Evolutionary conservation across 2,113 vertebrate species (phyloP), one percentile per base, ranked within the genome.

Genomic region (Trematocara marginatum): DNA sequence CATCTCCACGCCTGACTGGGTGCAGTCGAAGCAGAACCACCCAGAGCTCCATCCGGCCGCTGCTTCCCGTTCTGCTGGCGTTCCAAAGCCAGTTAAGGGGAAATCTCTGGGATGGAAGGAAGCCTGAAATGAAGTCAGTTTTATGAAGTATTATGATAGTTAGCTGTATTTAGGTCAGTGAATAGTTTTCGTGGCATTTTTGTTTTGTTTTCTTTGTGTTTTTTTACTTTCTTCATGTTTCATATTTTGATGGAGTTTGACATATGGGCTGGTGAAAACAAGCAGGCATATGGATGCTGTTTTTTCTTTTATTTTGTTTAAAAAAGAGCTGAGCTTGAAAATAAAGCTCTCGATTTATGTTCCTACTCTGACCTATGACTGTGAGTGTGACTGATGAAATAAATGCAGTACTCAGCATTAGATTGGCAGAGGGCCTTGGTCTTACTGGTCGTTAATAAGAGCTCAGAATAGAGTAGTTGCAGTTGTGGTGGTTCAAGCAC

Each of bases 121-220:
- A 29, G 66, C 9, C 40, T 71, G 13, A 15, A 26, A 69, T 4
- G n/a, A 69, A 5, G 23, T 69, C 4, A 42, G n/a, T 40, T 23
- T 40, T 66, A 13, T 61, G 57, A 34, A 42, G n/a, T 40, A 40
- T 40, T 66, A 13, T 61, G 57, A 34, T 13, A 38, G 59, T 64
- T 3, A 16, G 38, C 20, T 0, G 40, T 71, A 42, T 26, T 69
- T 69, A 45, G n/a, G 12, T 45, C 38, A 45, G n/a, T 15, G 18
- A 42, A 45, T 34, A 0, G 8, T 34, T 61, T 61, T 61, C 0
- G 8, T 61, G 57, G 57, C 2, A 8, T 10, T 1, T 20, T 40
- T 66, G 16, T 38, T 35, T 61, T 31, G 0, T 59, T 59, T 59
- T 31, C 0, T 59, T 59, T 59, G 15, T 1, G 23, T 59, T 59